Evolutionary conservation across 2,888 invertebrate genomes (phyloP), one percentile per base, ranked within the genome.

Genomic region (Drosophila tanythrix): DNA sequence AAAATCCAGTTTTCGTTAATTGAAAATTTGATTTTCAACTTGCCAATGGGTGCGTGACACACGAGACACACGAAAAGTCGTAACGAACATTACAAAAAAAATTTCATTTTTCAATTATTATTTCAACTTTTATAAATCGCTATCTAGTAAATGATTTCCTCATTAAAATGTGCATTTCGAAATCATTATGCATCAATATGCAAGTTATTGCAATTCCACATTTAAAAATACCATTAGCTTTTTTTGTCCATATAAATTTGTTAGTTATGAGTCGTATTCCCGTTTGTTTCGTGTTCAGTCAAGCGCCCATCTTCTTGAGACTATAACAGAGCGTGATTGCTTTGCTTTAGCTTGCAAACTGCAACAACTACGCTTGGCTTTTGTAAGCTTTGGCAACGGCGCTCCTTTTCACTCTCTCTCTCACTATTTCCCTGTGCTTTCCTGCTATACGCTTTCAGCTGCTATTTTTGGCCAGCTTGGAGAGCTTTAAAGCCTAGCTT

Each of bases 401-500:
- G 38, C 52, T 60, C 33, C 25, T n/a, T 50, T 21, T 15, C n/a
- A 25, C 35, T 35, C 18, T 15, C 33, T 11, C 11, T 36, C 13
- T 60, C 18, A n/a, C 27, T 50, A 27, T 36, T 51, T 5, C 56
- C 31, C n/a, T 73, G 25, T 52, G 53, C 64, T 81, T 62, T 56
- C 40, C 55, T 55, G 43, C 35, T 31, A 27, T 60, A 63, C 29
- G 69, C 69, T 66, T 70, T 64, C 57, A 75, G 80, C 72, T 74
- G 85, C 67, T 63, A 46, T 38, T 29, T 81, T 46, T 40, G 48
- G 7, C 10, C 13, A 68, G 79, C 59, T 56, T 79, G 13, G 57
- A 77, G 48, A 66, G 82, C 75, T 70, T 79, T 27, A 31, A 61
- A 66, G 72, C 55, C 53, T 53, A n/a, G 79, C 78, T 81, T 85